Conservation (phyloP, 2,113 vertebrate genomes). For the Talpa occidentalis region DNA sequence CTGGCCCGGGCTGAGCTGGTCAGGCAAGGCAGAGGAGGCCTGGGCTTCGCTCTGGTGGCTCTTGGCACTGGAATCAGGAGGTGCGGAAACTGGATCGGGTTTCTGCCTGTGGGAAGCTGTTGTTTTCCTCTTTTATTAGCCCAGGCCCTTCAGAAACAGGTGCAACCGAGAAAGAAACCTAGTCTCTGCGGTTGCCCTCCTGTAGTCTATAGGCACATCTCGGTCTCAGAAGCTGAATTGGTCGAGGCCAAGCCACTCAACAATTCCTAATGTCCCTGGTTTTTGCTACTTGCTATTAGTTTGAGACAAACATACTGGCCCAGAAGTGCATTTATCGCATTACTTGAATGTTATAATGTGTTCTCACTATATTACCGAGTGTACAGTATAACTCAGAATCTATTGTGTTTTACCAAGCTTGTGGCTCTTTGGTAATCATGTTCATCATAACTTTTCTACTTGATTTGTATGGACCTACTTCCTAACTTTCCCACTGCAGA, state of each 20-base stretch:
- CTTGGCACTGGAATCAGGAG: not conserved
- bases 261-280: not conserved
- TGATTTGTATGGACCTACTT: not conserved
- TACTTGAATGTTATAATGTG: not conserved
- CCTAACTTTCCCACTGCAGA: not conserved
- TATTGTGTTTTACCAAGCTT: not conserved
- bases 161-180: not conserved
- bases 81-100: not conserved
- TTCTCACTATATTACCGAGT: not conserved
- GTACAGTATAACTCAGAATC: not conserved
- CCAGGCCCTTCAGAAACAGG: not conserved
- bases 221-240: not conserved
- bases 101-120: conserved; percentile 49
- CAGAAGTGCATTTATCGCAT: not conserved
- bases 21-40: not conserved
- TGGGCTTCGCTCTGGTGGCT: not conserved
- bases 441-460: not conserved
- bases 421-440: not conserved
- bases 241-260: not conserved
- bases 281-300: not conserved
- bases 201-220: not conserved
- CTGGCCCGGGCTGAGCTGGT: too few relatives aligned
- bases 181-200: not conserved
- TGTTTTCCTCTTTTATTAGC: not conserved
- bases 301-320: not conserved